These are phyloP conservation scores for Nothoprocta perdicaria DNA, from an alignment of 2,113 vertebrate species.

Conservation along the genomic window DNA sequence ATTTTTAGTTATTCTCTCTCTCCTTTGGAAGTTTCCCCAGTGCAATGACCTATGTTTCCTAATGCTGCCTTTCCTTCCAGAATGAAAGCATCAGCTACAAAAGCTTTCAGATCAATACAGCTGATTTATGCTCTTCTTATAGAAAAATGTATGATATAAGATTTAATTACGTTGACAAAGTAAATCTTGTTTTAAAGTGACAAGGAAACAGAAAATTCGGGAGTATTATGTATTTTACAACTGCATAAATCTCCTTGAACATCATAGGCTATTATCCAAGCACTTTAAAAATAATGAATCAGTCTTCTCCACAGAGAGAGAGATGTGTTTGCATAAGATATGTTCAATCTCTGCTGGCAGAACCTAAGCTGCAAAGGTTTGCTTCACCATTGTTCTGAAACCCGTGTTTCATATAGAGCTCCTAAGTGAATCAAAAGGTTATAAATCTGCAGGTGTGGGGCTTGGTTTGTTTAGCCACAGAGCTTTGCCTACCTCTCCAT, in stretches of 20 bases:
- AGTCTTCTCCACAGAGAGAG: conserved; percentile 20
- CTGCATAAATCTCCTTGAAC: conserved; percentile 45
- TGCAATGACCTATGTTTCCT: background rate
- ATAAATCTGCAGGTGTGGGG: background rate
- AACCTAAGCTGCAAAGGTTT: background rate
- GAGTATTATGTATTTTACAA: conserved; percentile 45
- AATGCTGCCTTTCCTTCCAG: background rate
- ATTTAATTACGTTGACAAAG: conserved; percentile 54
- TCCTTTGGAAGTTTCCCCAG: background rate
- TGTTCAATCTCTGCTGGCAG: background rate
- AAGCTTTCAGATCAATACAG: conserved; percentile 36
- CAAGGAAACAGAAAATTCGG: conserved; percentile 57
- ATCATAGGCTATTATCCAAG: conserved; percentile 48
- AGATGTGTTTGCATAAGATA: conserved; percentile 1
- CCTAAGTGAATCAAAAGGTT: background rate
- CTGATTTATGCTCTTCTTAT: conserved; percentile 48
- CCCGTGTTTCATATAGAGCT: background rate
- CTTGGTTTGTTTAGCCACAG: background rate
- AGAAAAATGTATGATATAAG: conserved; percentile 50
- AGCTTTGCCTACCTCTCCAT: conserved; percentile 87
- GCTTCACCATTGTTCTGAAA: background rate
- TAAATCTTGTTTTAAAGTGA: conserved; percentile 63
- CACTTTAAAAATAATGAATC: conserved; percentile 61
- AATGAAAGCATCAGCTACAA: conserved; percentile 34
- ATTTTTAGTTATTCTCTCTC: background rate